These are phyloP conservation scores for Diadumene lineata DNA, from an alignment of 92 coral and sea anemone genomes.

Conservation along the genomic window DNA sequence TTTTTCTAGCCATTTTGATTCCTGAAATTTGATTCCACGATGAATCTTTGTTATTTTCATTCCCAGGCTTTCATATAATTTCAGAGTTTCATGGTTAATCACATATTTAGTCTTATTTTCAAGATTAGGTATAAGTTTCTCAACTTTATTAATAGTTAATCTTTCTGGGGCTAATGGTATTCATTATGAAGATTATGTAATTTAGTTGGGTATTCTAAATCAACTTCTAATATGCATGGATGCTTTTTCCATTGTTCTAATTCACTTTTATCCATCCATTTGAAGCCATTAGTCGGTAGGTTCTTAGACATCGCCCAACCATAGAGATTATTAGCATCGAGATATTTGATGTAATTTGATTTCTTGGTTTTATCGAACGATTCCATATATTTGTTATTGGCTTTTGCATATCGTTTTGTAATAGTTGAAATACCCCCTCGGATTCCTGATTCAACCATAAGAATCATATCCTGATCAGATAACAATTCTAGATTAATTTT, in stretches of 20 bases:
- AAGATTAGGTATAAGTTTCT: conserved; percentile 26
- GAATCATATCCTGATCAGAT: conserved; percentile 26
- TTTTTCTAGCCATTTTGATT: no score
- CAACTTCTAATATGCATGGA: conserved; percentile 19
- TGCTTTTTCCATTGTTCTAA: conserved; percentile 4
- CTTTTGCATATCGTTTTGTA: conserved; percentile 6
- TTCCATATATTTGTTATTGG: conserved; percentile 18
- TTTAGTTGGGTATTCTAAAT: conserved; percentile 3
- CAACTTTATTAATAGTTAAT: not conserved
- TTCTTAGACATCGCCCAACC: no score
- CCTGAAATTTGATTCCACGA: conserved; percentile 22
- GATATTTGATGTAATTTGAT: no score
- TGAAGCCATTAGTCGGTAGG: not conserved
- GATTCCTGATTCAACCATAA: conserved; percentile 11
- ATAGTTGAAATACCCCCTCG: conserved; percentile 15
- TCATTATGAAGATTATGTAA: no score
- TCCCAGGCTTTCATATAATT: no score
- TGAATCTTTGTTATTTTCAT: conserved; percentile 25
- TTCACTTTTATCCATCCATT: conserved; percentile 2
- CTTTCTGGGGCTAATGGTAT: not conserved
- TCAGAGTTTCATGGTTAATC: conserved; percentile 17
- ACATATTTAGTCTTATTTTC: conserved; percentile 19
- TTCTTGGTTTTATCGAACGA: not conserved
- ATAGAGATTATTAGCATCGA: no score
- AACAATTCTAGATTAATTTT: no score